Base-by-base conservation (phyloP, 2,888 invertebrate genomes). In the Ectemnius continuus region DNA sequence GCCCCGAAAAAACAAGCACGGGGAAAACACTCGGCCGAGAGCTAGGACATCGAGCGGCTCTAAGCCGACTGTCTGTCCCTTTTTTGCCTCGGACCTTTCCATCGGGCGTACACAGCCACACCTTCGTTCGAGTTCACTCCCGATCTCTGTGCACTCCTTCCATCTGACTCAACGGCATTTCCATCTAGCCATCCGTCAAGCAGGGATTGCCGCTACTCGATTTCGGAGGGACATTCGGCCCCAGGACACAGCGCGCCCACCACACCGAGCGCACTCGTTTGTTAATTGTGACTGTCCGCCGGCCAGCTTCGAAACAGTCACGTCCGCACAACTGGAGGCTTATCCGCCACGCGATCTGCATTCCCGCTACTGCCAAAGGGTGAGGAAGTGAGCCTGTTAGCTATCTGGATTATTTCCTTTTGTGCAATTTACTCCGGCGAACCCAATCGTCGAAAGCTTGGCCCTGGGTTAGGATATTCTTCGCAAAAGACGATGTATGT, bases 251-350 rank as follows among this genome's bases (percentile, higher is more conserved):
- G 68, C 67, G 67, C 70, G 70, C 46, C 62, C 58, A 67, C 65
- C 66, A 73, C 60, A 14, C 60, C 23, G 67, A 58, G 69, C 57
- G 48, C 78, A n/a, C 16, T 59, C 75, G 71, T 70, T 78, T 68
- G 69, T 81, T 75, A 75, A 81, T 81, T 68, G 79, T 75, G 70
- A 66, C 74, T 67, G 63, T 23, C 23, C 62, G 67, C 57, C 58
- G 28, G 67, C 64, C 56, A 14, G 52, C 52, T 70, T 79, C 68
- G 73, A 71, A 77, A 79, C 66, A 72, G 60, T 67, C 68, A 59
- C 67, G 69, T 75, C 61, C 65, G 58, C 47, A 66, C 45, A 59
- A 52, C n/a, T 16, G 64, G 48, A 58, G 57, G 67, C 77, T 80
- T 70, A 72, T 70, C 69, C 61, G 23, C 23, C 61, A 47, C 66